Evolutionary conservation across 2,888 invertebrate species (phyloP).

Genomic region (Lepidocyrtoides sp.): DNA sequence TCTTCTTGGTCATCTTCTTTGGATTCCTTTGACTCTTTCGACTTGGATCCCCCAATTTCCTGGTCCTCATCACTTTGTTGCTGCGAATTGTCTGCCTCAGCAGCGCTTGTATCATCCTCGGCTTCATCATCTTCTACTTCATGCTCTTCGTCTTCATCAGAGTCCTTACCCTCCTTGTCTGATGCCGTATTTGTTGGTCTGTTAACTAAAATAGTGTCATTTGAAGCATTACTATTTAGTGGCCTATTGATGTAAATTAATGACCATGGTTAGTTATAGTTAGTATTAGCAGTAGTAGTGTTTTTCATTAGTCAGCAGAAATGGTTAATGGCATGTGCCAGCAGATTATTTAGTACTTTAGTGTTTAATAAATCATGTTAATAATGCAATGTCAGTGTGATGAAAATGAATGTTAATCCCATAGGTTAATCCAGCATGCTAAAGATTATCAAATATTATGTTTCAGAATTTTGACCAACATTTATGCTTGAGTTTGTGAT

Average conservation of each 20-base stretch:
- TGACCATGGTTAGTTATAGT: too few relatives aligned
- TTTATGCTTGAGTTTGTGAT: conserved; percentile 70
- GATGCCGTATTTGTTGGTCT: conserved; percentile 27
- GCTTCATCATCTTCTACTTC: conserved; percentile 73
- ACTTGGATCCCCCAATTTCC: conserved; percentile 57
- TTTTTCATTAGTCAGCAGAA: too few relatives aligned
- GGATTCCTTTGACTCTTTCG: conserved; percentile 57
- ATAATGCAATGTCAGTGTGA: too few relatives aligned
- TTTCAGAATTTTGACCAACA: conserved; percentile 49
- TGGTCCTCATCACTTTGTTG: conserved; percentile 61
- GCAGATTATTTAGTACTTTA: too few relatives aligned
- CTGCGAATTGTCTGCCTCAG: conserved; percentile 55
- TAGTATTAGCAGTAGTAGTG: too few relatives aligned
- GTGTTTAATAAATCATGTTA: too few relatives aligned
- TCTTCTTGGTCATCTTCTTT: conserved; percentile 48
- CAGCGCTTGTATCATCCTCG: conserved; percentile 67
- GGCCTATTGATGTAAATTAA: too few relatives aligned
- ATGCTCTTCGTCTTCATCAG: conserved; percentile 54
- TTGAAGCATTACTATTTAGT: too few relatives aligned
- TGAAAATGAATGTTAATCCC: too few relatives aligned
- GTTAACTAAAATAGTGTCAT: conserved; percentile 36
- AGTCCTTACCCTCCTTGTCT: conserved; percentile 52
- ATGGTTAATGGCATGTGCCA: too few relatives aligned
- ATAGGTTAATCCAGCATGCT: too few relatives aligned
- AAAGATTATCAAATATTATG: too few relatives aligned